Percentiles rank a stretch among this genome's conserved stretches.
Conservation (phyloP, 2,888 invertebrate genomes). For the Phymatocera aterrima region DNA sequence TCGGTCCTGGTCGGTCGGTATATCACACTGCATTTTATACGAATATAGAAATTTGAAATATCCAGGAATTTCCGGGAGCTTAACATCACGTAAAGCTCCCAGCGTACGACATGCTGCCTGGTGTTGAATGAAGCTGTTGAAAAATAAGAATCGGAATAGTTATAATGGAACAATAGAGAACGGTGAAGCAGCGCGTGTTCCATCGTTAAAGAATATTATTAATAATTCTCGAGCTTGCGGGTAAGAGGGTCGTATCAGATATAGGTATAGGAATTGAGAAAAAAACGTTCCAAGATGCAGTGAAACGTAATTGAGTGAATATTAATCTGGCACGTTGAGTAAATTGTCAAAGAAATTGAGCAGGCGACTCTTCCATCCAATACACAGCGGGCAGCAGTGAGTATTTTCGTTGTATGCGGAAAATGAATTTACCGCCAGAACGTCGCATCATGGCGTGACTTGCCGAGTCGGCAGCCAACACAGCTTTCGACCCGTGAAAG, state of each 20-base stretch:
- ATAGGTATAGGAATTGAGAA: neutral
- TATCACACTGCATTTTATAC: neutral
- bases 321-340: conserved; percentile 24
- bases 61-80: neutral
- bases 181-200: neutral
- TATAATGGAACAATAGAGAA: neutral
- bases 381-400: neutral
- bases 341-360: neutral
- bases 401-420: conserved; percentile 53
- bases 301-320: conserved; percentile 7
- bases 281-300: neutral
- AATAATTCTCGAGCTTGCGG: neutral
- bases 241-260: too few relatives aligned
- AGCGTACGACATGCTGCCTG: neutral
- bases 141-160: neutral
- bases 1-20: neutral
- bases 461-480: conserved; percentile 35
- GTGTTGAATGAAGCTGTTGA: neutral
- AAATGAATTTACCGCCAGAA: conserved; percentile 67
- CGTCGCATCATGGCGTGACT: conserved; percentile 68
- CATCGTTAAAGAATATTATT: neutral
- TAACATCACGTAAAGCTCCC: neutral
- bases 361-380: neutral
- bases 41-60: neutral
- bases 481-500: conserved; percentile 50